Conservation (phyloP, 2,797 vertebrate genomes). For the Steatocranus sp. region DNA sequence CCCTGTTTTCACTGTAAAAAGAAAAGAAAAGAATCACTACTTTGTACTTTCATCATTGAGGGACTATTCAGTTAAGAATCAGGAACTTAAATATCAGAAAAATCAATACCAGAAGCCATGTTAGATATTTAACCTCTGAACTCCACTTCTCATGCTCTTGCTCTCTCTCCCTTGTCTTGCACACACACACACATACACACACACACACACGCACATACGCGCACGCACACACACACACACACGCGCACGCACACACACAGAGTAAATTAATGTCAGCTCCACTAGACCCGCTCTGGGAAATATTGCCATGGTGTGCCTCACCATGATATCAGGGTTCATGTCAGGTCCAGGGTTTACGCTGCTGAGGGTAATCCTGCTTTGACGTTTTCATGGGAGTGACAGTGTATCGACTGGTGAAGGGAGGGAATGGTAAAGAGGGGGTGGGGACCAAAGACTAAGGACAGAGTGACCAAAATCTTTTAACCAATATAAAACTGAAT, state of each 20-base stretch:
- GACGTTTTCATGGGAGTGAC: constrained; percentile 13
- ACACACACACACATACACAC: not conserved
- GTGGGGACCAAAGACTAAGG: not conserved
- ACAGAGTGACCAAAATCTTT: not conserved
- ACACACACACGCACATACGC: not conserved
- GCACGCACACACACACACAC: not conserved
- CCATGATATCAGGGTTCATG: not conserved
- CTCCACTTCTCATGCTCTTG: not conserved
- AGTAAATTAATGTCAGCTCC: not conserved
- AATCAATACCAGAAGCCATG: constrained; percentile 16
- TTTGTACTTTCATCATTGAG: not conserved
- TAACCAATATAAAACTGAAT: not conserved
- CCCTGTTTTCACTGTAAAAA: not conserved
- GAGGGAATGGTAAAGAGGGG: not conserved
- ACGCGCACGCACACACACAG: not conserved
- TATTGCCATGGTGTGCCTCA: not conserved
- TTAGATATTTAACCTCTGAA: constrained; percentile 38
- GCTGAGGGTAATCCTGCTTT: constrained; percentile 11
- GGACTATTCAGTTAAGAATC: not conserved
- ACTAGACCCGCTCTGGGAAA: not conserved
- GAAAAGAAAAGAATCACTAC: not conserved
- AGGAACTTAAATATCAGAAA: not conserved
- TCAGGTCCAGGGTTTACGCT: not conserved
- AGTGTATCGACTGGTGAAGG: not conserved
- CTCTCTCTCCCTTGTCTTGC: not conserved